Evolutionary conservation across 2,797 vertebrate species (phyloP).

Genomic region (Synaphobranchus kaupii): DNA sequence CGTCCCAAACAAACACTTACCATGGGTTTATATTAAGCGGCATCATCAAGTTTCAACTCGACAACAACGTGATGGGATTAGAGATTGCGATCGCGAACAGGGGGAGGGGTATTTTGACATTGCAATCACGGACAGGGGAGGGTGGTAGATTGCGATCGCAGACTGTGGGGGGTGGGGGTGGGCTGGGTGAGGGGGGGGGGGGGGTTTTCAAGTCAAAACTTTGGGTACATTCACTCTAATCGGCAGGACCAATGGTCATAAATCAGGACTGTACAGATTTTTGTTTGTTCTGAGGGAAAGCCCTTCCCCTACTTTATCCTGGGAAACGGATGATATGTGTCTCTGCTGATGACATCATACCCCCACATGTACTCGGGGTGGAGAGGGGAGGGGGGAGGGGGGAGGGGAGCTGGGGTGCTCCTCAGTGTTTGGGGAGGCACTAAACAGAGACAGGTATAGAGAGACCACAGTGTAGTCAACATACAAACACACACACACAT

Average conservation of each 20-base stretch:
- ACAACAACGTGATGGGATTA: too few relatives aligned
- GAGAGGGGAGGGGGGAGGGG: neutral
- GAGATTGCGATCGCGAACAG: too few relatives aligned
- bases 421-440: neutral
- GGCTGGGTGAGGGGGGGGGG: too few relatives aligned
- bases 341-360: neutral
- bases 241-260: too few relatives aligned
- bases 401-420: neutral
- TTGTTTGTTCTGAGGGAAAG: neutral
- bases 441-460: neutral
- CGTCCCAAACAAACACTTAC: neutral
- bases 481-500: slow-evolving; percentile 46
- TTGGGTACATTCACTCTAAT: too few relatives aligned
- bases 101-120: too few relatives aligned
- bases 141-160: neutral
- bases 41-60: too few relatives aligned
- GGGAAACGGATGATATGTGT: slow-evolving; percentile 5
- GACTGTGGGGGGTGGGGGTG: too few relatives aligned
- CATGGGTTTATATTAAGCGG: neutral
- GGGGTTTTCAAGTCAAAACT: too few relatives aligned
- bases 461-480: slow-evolving; percentile 25
- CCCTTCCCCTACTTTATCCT: neutral
- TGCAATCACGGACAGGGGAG: too few relatives aligned
- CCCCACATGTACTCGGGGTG: neutral
- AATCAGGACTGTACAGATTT: neutral